phyloP scores from a whole-genome alignment of 2,888 invertebrate species.

The Pristionchus mayeri region DNA sequence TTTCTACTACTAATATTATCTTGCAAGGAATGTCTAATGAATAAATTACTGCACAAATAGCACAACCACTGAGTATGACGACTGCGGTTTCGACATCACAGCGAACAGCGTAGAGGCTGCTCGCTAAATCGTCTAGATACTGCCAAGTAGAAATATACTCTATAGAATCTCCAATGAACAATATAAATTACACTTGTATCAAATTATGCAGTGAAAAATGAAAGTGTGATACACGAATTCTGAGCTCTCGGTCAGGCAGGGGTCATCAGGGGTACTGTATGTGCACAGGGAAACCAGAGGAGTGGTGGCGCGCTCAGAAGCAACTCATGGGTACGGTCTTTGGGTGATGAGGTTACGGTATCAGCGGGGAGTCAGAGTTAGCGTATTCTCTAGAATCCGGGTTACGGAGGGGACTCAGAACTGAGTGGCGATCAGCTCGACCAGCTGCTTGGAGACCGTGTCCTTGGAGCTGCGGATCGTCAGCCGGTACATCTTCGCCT shows the following conservation, averaged over 20 bases:
- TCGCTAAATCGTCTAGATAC: not conserved
- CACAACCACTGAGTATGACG: conserved; percentile 9
- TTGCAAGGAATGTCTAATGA: not conserved
- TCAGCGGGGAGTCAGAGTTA: not conserved
- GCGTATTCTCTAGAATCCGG: not conserved
- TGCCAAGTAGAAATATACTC: not conserved
- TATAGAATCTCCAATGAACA: not conserved
- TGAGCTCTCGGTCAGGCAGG: not conserved
- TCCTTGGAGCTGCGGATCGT: conserved; percentile 98
- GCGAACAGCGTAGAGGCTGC: not conserved
- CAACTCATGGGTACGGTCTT: not conserved
- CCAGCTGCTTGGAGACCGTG: conserved; percentile 91
- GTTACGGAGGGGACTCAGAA: conserved; percentile 82
- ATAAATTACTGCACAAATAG: conserved; percentile 5
- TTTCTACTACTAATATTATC: not conserved
- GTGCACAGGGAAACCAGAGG: too few species aligned
- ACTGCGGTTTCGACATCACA: not conserved
- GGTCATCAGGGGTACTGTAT: not conserved
- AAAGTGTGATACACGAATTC: not conserved
- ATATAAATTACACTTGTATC: not conserved
- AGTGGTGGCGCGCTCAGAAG: too few species aligned
- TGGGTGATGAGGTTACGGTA: not conserved
- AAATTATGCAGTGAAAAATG: not conserved
- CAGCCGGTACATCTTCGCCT: conserved; percentile 93
- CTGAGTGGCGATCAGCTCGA: conserved; percentile 93